These are phyloP conservation scores for Malurus melanocephalus DNA, from an alignment of 2,113 vertebrate genomes.

Conservation along the genomic window DNA sequence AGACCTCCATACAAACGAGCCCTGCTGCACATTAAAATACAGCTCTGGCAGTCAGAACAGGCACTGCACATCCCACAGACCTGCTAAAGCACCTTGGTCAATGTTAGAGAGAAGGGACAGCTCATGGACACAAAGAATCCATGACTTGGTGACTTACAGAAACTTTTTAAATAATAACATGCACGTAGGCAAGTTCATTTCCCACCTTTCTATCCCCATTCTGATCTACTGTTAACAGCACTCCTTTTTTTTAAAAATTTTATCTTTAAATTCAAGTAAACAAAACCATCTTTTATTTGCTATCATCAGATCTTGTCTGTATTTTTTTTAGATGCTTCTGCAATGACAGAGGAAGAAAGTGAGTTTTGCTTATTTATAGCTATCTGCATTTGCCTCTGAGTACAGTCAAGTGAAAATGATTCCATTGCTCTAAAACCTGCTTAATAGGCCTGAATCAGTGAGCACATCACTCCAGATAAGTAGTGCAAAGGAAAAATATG, in stretches of 20 bases:
- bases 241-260: accelerated
- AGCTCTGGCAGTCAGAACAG: neutral
- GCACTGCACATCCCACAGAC: neutral
- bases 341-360: neutral
- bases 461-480: neutral
- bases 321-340: neutral
- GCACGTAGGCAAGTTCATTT: neutral
- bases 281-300: neutral
- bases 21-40: neutral
- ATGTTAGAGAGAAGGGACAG: neutral
- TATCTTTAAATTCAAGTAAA: neutral
- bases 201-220: neutral
- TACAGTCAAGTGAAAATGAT: neutral
- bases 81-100: neutral
- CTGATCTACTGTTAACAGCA: neutral
- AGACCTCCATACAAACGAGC: neutral
- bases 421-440: neutral
- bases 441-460: neutral
- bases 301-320: neutral
- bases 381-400: neutral
- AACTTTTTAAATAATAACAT: neutral
- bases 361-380: neutral
- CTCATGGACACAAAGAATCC: neutral
- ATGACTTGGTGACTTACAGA: neutral
- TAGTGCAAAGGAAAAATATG: neutral